Conservation (phyloP, 2,797 vertebrate genomes). For the Pangasius sanitwongsei region DNA sequence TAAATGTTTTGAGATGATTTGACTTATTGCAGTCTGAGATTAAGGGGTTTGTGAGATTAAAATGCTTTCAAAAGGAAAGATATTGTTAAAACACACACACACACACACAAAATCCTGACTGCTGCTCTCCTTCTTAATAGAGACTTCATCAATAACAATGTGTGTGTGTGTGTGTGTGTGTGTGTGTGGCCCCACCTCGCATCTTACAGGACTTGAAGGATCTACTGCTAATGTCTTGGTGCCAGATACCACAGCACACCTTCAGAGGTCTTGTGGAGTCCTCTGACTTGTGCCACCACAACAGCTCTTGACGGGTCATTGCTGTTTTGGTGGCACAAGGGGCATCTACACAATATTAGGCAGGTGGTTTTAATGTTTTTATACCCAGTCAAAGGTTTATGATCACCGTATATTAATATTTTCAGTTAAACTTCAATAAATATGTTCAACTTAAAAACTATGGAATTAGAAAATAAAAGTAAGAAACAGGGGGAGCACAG, state of each 20-base stretch:
- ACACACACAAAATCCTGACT: not conserved
- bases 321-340: no score
- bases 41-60: not conserved
- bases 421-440: not conserved
- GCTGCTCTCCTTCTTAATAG: not conserved
- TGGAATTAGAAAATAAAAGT: not conserved
- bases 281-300: no score
- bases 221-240: no score
- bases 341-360: no score
- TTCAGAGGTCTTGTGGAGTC: no score
- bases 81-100: not conserved
- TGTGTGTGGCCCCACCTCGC: no score
- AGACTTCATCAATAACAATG: not conserved
- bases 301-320: no score
- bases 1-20: not conserved
- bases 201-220: no score
- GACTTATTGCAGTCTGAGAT: not conserved
- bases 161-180: no score
- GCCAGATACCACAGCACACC: no score
- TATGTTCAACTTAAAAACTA: not conserved
- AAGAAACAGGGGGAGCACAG: not conserved
- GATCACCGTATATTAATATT: not conserved
- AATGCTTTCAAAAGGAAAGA: not conserved
- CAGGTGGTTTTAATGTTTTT: no score
- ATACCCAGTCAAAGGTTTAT: no score